phyloP scores from a whole-genome alignment of 1,140 invertebrate genomes.

The Andricus grossulariae region DNA sequence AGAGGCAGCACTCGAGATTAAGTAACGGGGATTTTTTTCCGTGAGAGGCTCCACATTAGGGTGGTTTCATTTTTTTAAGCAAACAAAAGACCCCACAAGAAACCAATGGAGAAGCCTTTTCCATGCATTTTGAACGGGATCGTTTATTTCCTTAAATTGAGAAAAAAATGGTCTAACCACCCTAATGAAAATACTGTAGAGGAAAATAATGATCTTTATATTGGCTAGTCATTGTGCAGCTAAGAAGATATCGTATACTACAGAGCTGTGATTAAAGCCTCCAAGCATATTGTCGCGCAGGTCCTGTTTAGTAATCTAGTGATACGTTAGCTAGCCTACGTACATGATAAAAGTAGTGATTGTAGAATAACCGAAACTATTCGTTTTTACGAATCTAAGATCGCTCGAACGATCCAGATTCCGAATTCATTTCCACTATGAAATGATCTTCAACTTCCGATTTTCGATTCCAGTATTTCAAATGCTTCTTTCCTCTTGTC shows the following conservation, averaged over 20 bases:
- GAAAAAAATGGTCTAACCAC: not conserved
- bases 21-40: not conserved
- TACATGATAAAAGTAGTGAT: slow-evolving; percentile 42
- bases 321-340: slow-evolving; percentile 58
- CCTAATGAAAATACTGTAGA: not conserved
- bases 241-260: slow-evolving; percentile 70
- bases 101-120: not conserved
- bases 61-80: not conserved
- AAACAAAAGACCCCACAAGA: not conserved
- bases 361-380: slow-evolving; percentile 3
- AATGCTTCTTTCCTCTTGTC: slow-evolving; percentile 4
- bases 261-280: slow-evolving; percentile 74
- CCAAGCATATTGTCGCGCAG: slow-evolving; percentile 70
- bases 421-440: not conserved
- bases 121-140: not conserved
- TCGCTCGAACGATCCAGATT: not conserved
- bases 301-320: slow-evolving; percentile 64
- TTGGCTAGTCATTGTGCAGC: slow-evolving; percentile 74
- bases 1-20: not conserved
- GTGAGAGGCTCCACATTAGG: slow-evolving; percentile 1
- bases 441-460: slow-evolving; percentile 28
- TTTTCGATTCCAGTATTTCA: slow-evolving; percentile 17
- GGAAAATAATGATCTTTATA: slow-evolving; percentile 70
- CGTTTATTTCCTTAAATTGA: not conserved
- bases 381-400: slow-evolving; percentile 11